These are phyloP conservation scores for Paracentrotus lividus DNA, from an alignment of 53 echinoderm and acorn worm genomes.

Conservation along the genomic window DNA sequence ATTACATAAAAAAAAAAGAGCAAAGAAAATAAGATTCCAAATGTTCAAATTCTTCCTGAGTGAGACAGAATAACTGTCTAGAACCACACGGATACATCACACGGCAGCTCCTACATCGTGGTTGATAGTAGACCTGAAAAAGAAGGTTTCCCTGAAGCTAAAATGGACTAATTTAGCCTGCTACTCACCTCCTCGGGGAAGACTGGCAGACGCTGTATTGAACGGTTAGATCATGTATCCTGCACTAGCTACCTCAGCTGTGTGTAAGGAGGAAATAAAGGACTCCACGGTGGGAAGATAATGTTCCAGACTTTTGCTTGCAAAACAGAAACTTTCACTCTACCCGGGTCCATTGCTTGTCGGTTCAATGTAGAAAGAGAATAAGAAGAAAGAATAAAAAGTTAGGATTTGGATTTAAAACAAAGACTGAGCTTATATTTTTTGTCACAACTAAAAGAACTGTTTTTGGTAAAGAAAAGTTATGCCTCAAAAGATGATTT, in stretches of 20 bases:
- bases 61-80: too few species aligned
- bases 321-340: conserved; percentile 38
- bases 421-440: too few species aligned
- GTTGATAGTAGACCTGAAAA: neutral
- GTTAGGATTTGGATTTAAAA: neutral
- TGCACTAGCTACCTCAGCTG: conserved; percentile 54
- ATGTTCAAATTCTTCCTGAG: too few species aligned
- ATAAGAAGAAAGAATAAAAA: neutral
- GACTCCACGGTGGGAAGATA: neutral
- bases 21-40: too few species aligned
- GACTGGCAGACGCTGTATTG: conserved; percentile 52
- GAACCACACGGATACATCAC: neutral
- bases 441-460: too few species aligned
- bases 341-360: neutral
- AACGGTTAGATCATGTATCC: conserved; percentile 53
- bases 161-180: conserved; percentile 31
- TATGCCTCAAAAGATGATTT: too few species aligned
- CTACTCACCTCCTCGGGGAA: conserved; percentile 37
- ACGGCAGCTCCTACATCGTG: neutral
- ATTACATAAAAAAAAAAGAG: too few species aligned
- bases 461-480: too few species aligned
- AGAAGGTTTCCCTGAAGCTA: conserved; percentile 28
- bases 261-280: conserved; percentile 24
- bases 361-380: neutral
- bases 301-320: neutral